phyloP scores from a whole-genome alignment of 2,113 vertebrate genomes.

The Cyprinus carpio region DNA sequence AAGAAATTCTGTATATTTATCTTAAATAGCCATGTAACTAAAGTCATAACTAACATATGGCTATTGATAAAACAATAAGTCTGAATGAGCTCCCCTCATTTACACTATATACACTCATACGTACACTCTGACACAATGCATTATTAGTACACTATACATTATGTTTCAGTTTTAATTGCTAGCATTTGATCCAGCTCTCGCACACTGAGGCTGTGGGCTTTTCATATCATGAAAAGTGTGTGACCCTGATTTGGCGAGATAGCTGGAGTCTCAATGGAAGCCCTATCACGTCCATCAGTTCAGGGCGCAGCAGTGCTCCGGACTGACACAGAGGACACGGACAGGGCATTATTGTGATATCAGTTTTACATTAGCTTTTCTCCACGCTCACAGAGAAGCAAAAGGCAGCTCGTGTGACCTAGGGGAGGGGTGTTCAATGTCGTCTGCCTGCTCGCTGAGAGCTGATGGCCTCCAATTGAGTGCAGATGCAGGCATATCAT shows the following conservation, averaged over 20 bases:
- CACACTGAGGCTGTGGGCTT: conserved; percentile 23
- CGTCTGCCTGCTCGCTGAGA: conserved; percentile 46
- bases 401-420: conserved; percentile 42
- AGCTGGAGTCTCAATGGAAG: conserved; percentile 62
- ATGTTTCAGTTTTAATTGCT: conserved; percentile 51
- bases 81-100: neutral
- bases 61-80: conserved; percentile 7
- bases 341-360: conserved; percentile 65
- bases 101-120: conserved; percentile 6
- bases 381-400: conserved; percentile 13
- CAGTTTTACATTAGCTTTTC: conserved; percentile 61
- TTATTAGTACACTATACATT: conserved; percentile 43
- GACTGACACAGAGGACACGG: conserved; percentile 69
- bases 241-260: conserved; percentile 68
- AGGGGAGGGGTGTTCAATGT: conserved; percentile 53
- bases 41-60: conserved; percentile 30
- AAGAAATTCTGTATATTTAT: neutral
- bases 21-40: conserved; percentile 9
- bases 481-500: conserved; percentile 56
- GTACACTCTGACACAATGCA: neutral
- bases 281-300: conserved; percentile 64
- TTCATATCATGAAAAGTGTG: conserved; percentile 32
- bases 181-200: conserved; percentile 29
- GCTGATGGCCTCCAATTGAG: conserved; percentile 60
- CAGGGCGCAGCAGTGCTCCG: conserved; percentile 59